Base-by-base conservation (phyloP, 2,797 vertebrate genomes). In the Gymnodraco acuticeps region DNA sequence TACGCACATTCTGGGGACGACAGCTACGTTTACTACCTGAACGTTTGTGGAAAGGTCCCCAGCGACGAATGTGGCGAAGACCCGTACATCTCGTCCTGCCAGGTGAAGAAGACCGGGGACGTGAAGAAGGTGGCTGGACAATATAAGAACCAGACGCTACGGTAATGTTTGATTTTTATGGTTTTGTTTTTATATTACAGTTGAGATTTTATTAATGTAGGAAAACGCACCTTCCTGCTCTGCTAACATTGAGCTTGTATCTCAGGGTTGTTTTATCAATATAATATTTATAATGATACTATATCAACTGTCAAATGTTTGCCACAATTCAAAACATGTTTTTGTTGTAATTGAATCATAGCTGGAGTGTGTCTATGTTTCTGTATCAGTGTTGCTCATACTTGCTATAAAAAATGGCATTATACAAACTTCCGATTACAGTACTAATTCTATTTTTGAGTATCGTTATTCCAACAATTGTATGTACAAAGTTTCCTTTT, bases 21-120 rank as follows among this genome's bases (percentile, higher is more conserved):
- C 2, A 86, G 84, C 46, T 99, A 99, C 85, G 10, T 60, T 1
- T 99, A 96, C 89, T 97, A 96, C 87, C 86, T 99, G 91, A 98
- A 97, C 0, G 77, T 98, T 51, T 99, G 98, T 12, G 96, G 95
- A 6, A 70, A 52, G 31, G 78, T 89, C 0, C 43, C 19, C 38
- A 84, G 77, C 0, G 19, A 46, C 0, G 10, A 71, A 16, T 99
- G 98, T 65, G 71, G 19, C 0, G 48, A 69, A 0, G 64, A 43
- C 0, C 2, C 0, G 0, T 94, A 23, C 0, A 27, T 94, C 31
- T 96, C 97, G 0, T 93, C 96, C 68, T 99, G 98, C 75, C 98
- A 99, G 90, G 85, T 95, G 70, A 99, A 99, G 78, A 33, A 11
- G 31, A 10, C 3, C 0, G 73, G 0, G 46, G 7, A 47, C 0